Evolutionary conservation across 1,140 invertebrate genomes (phyloP).

Genomic region (Chironomus striatipennis): DNA sequence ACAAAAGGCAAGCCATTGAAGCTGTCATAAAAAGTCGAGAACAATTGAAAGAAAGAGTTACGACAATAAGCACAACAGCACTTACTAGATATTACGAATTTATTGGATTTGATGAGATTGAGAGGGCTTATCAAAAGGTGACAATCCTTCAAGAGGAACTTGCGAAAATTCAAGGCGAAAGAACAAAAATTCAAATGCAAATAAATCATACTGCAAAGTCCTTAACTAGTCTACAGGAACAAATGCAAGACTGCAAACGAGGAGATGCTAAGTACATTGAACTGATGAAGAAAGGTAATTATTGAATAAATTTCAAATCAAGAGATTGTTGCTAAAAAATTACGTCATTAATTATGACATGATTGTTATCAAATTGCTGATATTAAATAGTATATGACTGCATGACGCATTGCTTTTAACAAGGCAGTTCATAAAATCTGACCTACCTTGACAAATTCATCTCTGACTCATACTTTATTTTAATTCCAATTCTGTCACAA

Average conservation of each 20-base stretch:
- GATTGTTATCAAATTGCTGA: too few relatives aligned
- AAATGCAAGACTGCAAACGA: not conserved
- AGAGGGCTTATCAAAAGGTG: not conserved
- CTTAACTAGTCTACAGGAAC: not conserved
- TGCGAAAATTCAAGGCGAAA: not conserved
- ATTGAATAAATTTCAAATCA: not conserved
- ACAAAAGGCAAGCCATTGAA: too few relatives aligned
- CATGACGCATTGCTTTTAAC: too few relatives aligned
- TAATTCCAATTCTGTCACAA: not conserved
- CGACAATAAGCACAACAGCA: not conserved
- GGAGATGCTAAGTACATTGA: not conserved
- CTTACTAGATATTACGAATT: not conserved
- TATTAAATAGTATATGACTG: too few relatives aligned
- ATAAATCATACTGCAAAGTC: not conserved
- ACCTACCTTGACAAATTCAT: too few relatives aligned
- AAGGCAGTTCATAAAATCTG: too few relatives aligned
- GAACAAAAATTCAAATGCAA: not conserved
- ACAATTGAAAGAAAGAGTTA: not conserved
- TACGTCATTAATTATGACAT: too few relatives aligned
- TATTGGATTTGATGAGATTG: constrained; percentile 16
- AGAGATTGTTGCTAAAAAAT: too few relatives aligned
- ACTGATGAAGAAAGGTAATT: not conserved
- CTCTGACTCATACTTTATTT: too few relatives aligned
- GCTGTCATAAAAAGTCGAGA: not conserved
- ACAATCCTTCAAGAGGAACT: not conserved